A percentile compares a stretch with the other conserved stretches of the same genome.
Evolutionary conservation across 2,113 vertebrate species (phyloP).

Genomic region (Dicentrarchus labrax): DNA sequence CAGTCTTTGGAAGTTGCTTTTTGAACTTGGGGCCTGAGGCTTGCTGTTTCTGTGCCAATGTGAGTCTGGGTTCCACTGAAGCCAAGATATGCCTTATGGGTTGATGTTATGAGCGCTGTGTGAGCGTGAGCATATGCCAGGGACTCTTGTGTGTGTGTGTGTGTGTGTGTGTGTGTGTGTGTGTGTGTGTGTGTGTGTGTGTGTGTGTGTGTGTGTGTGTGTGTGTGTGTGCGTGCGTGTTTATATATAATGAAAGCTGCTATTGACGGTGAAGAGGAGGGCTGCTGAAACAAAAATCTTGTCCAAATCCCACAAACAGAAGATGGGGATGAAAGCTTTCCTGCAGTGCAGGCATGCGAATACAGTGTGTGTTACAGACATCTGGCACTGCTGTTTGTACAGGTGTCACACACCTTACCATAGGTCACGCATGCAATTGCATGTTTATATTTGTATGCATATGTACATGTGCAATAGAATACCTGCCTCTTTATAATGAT

Average conservation of each 20-base stretch:
- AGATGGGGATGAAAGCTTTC: conserved; percentile 48
- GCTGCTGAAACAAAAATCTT: conserved; percentile 38
- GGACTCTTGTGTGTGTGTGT: background rate
- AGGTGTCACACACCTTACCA: conserved; percentile 55
- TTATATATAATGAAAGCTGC: conserved; percentile 69
- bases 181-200: no score
- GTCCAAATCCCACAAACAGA: conserved; percentile 76
- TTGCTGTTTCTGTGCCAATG: conserved; percentile 28
- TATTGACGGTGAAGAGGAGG: conserved; percentile 57
- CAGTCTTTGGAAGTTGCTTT: conserved; percentile 20
- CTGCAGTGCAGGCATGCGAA: conserved; percentile 31
- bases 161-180: no score
- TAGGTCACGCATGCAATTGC: background rate
- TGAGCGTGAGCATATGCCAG: background rate
- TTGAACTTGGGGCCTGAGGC: conserved; percentile 41
- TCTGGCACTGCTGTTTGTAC: conserved; percentile 58
- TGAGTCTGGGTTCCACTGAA: conserved; percentile 33
- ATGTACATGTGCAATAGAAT: background rate
- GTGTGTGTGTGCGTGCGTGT: conserved; percentile 28
- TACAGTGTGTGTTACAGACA: conserved; percentile 15
- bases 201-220: no score
- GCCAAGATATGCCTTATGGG: conserved; percentile 50
- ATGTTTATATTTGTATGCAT: background rate
- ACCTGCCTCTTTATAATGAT: conserved; percentile 9
- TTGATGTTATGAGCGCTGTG: conserved; percentile 19